Base-by-base conservation (phyloP, 2,797 vertebrate genomes). In the Clarias fuscus region DNA sequence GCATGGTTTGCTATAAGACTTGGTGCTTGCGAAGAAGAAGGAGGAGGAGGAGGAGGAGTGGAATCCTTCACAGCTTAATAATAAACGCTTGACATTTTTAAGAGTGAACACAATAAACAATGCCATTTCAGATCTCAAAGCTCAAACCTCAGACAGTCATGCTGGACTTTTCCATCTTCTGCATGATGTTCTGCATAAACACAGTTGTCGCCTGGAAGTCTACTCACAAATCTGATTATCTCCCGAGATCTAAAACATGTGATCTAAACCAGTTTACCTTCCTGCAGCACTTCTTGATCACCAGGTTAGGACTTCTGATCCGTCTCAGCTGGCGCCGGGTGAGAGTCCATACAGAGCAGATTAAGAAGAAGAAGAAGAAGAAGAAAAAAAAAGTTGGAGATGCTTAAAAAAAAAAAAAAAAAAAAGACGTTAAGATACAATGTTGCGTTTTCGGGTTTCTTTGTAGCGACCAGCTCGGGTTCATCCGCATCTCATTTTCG, bases 211-310 rank as follows among this genome's bases (percentile, higher is more conserved):
- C 53, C 27, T 59, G 17, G 7, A 79, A 17, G 37, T 80, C 5
- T 80, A 62, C 58, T 40, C 59, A 13, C 27, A 80, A 17, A 2
- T 61, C 30, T 78, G 5, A 11, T 37, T 5, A 37, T 61, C 76
- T 22, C 22, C 13, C 24, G 30, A 15, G 72, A 11, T 58, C n/a
- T 76, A n/a, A 33, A 77, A 14, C 80, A 56, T 33, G 48, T 43
- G 7, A 70, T 83, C 81, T 70, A 71, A 71, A 58, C 7, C 1
- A 62, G 18, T 53, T 82, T 77, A 92, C 92, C 91, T 92, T 91
- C 61, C 67, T 70, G 43, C 56, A 88, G 86, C 84, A 48, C 67
- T 86, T 85, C 79, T 84, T 85, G 61, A 86, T 18, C 68, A 27
- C 27, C 27, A 83, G 82, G 70, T 30, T 86, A 84, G 11, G 84